phyloP scores from a whole-genome alignment of 2,888 invertebrate genomes.

The Acleris emargana region DNA sequence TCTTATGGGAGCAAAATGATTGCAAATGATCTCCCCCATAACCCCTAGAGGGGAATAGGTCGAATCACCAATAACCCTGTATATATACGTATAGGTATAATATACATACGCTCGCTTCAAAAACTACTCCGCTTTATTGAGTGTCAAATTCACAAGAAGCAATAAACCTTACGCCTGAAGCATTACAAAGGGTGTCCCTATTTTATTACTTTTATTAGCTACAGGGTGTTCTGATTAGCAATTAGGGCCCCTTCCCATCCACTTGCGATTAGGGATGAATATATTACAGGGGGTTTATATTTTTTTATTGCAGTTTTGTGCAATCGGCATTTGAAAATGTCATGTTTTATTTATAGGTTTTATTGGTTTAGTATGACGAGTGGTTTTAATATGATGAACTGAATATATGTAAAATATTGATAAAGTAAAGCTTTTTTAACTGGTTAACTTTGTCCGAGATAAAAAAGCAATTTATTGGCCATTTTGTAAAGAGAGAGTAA shows the following conservation, averaged over 20 bases:
- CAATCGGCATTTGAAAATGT: conserved; percentile 10
- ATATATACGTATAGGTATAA: not conserved
- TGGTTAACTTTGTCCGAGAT: too few relatives aligned
- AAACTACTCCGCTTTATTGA: conserved; percentile 3
- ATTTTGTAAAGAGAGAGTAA: too few relatives aligned
- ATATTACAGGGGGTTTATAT: conserved; percentile 1
- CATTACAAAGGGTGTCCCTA: conserved; percentile 1
- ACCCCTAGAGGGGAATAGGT: too few relatives aligned
- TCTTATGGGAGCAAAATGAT: too few relatives aligned
- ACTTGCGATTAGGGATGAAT: conserved; percentile 5
- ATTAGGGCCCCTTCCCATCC: conserved; percentile 9
- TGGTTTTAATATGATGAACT: too few relatives aligned
- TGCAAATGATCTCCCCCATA: too few relatives aligned
- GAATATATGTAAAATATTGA: too few relatives aligned
- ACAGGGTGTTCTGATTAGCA: conserved; percentile 17
- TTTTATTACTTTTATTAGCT: conserved; percentile 15
- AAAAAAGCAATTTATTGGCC: too few relatives aligned
- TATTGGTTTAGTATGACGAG: not conserved
- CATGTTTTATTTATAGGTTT: conserved; percentile 1
- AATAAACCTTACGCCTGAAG: not conserved
- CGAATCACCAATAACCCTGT: too few relatives aligned
- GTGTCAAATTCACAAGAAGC: conserved; percentile 1
- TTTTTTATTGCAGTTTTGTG: not conserved
- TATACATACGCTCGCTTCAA: not conserved
- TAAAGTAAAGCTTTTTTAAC: too few relatives aligned